Evolutionary conservation across 2,797 vertebrate species (phyloP).

Genomic region (Rhinella marina): DNA sequence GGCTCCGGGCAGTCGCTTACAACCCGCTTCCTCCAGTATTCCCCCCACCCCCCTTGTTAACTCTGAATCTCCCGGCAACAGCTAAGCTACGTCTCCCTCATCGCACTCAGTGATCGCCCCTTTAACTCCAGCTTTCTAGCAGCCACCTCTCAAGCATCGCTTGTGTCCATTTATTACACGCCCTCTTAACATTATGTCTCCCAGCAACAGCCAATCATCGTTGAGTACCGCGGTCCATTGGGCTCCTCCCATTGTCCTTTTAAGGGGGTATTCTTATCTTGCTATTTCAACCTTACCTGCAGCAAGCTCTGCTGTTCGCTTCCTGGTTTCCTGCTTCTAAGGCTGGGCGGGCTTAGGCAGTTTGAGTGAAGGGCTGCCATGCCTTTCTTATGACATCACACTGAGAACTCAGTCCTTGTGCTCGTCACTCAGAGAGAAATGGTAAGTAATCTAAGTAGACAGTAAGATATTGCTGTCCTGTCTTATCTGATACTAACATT

Average conservation of each 20-base stretch:
- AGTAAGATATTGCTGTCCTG: too few relatives aligned
- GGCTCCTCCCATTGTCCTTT: neutral
- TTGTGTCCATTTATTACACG: neutral
- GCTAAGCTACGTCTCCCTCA: conserved; percentile 58
- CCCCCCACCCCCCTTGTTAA: conserved; percentile 51
- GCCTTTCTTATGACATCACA: too few relatives aligned
- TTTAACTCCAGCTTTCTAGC: neutral
- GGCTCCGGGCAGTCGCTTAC: neutral
- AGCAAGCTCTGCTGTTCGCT: too few relatives aligned
- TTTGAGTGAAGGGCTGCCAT: too few relatives aligned
- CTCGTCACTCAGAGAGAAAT: too few relatives aligned
- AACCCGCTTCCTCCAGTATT: neutral
- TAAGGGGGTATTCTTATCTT: too few relatives aligned
- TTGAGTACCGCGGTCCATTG: neutral
- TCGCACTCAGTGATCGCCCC: conserved; percentile 51
- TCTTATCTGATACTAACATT: too few relatives aligned
- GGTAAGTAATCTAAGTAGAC: too few relatives aligned
- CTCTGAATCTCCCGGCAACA: conserved; percentile 62
- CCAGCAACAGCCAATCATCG: conserved; percentile 4
- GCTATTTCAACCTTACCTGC: too few relatives aligned
- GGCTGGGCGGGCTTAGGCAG: too few relatives aligned
- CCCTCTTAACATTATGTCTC: conserved; percentile 39
- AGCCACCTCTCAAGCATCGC: neutral
- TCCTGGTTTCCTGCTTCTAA: too few relatives aligned
- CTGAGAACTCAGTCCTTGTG: too few relatives aligned